Conservation (phyloP, 2,113 vertebrate species). For the Climacteris rufus region DNA sequence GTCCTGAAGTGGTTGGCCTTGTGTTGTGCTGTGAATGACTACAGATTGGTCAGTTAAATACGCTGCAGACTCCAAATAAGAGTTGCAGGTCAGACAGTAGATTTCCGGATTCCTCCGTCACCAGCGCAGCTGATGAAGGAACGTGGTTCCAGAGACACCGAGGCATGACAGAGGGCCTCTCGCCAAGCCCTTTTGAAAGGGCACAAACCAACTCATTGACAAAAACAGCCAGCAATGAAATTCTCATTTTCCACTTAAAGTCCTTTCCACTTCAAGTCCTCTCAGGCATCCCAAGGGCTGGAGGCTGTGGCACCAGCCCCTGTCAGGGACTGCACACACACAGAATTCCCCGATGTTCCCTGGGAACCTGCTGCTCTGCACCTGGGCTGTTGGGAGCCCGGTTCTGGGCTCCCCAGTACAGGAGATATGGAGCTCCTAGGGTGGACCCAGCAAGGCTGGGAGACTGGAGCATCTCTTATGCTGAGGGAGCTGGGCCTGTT, state of each 20-base stretch:
- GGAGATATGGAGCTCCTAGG: background rate
- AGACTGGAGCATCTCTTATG: background rate
- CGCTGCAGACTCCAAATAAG: background rate
- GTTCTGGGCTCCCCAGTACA: background rate
- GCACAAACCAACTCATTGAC: rapidly evolving
- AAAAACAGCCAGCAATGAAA: rapidly evolving
- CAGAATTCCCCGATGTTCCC: rapidly evolving
- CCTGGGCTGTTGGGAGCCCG: rapidly evolving
- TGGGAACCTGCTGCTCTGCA: rapidly evolving
- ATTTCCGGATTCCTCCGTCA: rapidly evolving
- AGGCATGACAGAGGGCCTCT: rapidly evolving
- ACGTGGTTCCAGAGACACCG: rapidly evolving
- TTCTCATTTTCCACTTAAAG: background rate
- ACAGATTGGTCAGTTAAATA: background rate
- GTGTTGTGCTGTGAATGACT: background rate
- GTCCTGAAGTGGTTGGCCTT: background rate
- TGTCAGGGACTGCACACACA: too few relatives aligned
- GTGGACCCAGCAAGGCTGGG: background rate
- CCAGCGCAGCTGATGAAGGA: rapidly evolving
- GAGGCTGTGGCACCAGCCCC: background rate
- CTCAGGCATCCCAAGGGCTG: background rate
- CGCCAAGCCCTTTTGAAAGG: background rate
- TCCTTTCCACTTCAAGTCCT: too few relatives aligned
- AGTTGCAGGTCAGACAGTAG: background rate
- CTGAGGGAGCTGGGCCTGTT: background rate